phyloP scores from a whole-genome alignment of 2,888 invertebrate genomes.

The Sinohyriopsis cumingii region DNA sequence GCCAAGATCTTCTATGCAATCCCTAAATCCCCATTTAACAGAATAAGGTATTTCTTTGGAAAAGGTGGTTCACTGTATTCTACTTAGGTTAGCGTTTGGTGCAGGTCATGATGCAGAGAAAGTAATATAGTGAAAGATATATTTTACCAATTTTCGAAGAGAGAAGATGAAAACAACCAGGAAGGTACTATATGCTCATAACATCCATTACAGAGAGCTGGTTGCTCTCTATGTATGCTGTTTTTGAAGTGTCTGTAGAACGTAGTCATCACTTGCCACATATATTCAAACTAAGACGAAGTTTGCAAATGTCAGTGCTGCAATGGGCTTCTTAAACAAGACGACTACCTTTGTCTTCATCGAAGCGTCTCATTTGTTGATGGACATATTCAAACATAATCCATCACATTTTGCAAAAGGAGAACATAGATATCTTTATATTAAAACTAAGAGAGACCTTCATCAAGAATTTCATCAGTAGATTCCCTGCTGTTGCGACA shows the following conservation, averaged over 20 bases:
- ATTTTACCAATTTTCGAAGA: constrained; percentile 13
- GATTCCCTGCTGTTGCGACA: background rate
- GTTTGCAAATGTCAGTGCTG: constrained; percentile 1
- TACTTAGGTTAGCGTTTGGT: constrained; percentile 3
- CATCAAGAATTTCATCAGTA: constrained; percentile 1
- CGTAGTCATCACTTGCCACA: constrained; percentile 13
- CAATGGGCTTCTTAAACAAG: background rate
- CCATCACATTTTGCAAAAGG: constrained; percentile 4
- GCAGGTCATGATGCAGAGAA: constrained; percentile 9
- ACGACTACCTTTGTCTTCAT: constrained; percentile 1
- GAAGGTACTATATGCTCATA: background rate
- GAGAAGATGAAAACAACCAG: constrained; percentile 7
- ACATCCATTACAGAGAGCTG: constrained; percentile 15
- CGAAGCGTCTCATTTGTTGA: background rate
- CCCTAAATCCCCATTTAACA: background rate
- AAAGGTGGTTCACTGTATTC: constrained; percentile 10
- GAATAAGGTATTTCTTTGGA: background rate
- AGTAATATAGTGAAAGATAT: constrained; percentile 2
- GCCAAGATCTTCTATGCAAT: constrained; percentile 5
- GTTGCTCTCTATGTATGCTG: constrained; percentile 15
- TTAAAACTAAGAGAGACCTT: background rate
- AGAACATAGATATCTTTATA: constrained; percentile 2
- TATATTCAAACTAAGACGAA: constrained; percentile 5
- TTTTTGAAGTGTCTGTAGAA: constrained; percentile 12
- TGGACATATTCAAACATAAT: constrained; percentile 4